phyloP scores from a whole-genome alignment of 2,888 invertebrate genomes.

The Lathronympha strigana region DNA sequence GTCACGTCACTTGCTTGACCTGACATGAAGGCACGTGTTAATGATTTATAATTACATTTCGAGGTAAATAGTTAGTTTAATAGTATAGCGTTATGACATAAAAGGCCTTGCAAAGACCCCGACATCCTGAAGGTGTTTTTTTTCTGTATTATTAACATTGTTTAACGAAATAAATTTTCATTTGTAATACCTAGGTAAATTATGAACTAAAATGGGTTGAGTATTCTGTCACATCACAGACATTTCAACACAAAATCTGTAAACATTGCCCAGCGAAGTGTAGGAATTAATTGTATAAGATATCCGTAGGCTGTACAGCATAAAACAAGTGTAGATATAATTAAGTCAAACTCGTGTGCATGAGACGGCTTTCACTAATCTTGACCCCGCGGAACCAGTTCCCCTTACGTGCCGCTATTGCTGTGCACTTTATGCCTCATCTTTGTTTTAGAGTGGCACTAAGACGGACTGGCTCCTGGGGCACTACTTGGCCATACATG shows the following conservation, averaged over 20 bases:
- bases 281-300: not conserved
- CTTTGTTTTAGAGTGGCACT: conserved; percentile 2
- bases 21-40: conserved; percentile 6
- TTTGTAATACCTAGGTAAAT: too few species aligned
- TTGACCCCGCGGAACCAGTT: conserved; percentile 40
- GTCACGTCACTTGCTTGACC: conserved; percentile 18
- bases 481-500: not conserved
- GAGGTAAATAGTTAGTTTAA: not conserved
- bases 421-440: conserved; percentile 17
- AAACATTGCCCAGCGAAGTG: not conserved
- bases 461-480: conserved; percentile 4
- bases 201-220: too few species aligned
- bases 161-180: too few species aligned
- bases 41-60: not conserved
- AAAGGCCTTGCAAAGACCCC: not conserved
- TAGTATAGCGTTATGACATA: not conserved
- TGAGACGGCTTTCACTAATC: conserved; percentile 37
- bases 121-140: too few species aligned
- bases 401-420: conserved; percentile 12
- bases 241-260: not conserved
- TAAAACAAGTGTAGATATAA: not conserved
- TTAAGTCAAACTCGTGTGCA: not conserved
- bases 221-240: too few species aligned
- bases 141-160: too few species aligned
- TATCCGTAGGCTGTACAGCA: not conserved